Evolutionary conservation across 2,888 invertebrate genomes (phyloP), one percentile per base, ranked within the genome.

Genomic region (Napeogenes sylphis): DNA sequence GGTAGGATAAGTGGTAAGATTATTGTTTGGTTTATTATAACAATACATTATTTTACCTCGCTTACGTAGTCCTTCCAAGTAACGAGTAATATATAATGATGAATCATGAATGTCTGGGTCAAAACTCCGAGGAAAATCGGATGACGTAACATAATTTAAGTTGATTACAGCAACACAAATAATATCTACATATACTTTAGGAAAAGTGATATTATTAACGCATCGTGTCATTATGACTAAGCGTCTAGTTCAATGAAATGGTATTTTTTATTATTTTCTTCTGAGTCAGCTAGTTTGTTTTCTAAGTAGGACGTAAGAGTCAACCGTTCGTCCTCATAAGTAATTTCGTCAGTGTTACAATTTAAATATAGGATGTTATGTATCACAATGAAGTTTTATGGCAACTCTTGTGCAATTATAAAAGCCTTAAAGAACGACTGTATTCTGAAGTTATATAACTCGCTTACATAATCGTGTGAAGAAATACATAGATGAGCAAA

Each of bases 381-480:
- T 59, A 63, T 65, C 62, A 61, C 55, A 63, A 57, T 61, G 53
- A 59, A 66, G 64, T 69, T 68, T 71, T 61, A 66, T 63, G 63
- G 67, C 63, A 68, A 67, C 64, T 71, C 67, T 71, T 62, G 63
- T 70, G 70, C 64, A 69, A 68, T 72, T 70, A 69, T 69, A 70
- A 21, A 65, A 67, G 62, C 67, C 68, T 70, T 74, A 72, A 74
- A 75, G 71, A 73, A 71, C 77, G 80, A 75, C 81, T 80, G 80
- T 80, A 79, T 79, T 79, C 74, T 64, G 74, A 4, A 4, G 21
- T 51, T 51, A 51, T 51, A 51, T 51, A 76, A 70, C 65, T 66
- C 69, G 73, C 73, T 88, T 88, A 85, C 80, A 83, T 87, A 87
- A 89, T 76, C 58, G 55, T 61, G 70, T 87, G 82, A 82, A 79